Conservation (phyloP, 2,797 vertebrate species). For the Sebastes goodei region DNA sequence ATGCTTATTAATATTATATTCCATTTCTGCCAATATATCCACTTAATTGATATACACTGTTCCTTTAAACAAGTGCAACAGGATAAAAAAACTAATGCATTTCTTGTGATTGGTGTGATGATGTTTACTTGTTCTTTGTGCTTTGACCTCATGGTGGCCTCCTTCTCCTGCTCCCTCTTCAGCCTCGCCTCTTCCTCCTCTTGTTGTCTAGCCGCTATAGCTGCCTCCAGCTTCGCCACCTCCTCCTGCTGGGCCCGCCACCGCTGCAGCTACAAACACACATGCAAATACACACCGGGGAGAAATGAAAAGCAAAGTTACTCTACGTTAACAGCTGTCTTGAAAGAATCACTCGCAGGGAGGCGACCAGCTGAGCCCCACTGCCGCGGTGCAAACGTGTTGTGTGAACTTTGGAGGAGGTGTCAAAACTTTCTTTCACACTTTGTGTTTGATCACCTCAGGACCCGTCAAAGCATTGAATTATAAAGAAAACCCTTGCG, state of each 20-base stretch:
- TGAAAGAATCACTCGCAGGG: conserved; percentile 9
- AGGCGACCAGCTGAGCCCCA: conserved; percentile 40
- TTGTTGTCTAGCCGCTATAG: conserved; percentile 83
- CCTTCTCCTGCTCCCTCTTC: conserved; percentile 83
- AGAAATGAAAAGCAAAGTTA: conserved; percentile 29
- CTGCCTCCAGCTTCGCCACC: conserved; percentile 86
- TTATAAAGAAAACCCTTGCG: conserved; percentile 3
- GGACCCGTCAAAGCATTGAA: conserved; percentile 22
- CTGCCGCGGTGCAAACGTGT: conserved; percentile 10
- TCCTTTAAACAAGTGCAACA: not conserved
- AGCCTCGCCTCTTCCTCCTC: conserved; percentile 83
- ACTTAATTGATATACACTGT: rapidly evolving
- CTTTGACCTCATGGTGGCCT: conserved; percentile 80
- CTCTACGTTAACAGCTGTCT: conserved; percentile 41
- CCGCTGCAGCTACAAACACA: conserved; percentile 83
- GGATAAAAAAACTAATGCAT: not conserved
- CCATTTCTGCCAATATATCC: too few species aligned
- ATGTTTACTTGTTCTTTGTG: conserved; percentile 83
- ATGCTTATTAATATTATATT: too few species aligned
- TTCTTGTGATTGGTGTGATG: not conserved
- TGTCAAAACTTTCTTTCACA: conserved; percentile 39
- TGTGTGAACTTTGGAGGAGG: conserved; percentile 34
- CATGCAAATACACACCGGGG: conserved; percentile 33
- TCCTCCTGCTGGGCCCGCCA: conserved; percentile 91
- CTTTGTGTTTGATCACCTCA: conserved; percentile 15